phyloP scores from a whole-genome alignment of 2,113 vertebrate species.

The Hypanus sabinus region DNA sequence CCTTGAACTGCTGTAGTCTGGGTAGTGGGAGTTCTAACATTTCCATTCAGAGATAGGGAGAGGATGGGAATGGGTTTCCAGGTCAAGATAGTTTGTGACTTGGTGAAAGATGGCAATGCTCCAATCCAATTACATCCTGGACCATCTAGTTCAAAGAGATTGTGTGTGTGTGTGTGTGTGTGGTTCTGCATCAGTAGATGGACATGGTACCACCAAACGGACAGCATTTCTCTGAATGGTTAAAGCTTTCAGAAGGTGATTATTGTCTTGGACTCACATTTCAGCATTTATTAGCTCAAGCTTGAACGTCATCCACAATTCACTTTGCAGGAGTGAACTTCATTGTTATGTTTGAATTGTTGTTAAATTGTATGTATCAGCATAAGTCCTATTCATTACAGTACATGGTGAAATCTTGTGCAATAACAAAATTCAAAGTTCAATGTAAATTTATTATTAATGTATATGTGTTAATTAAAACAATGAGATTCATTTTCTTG shows the following conservation, averaged over 20 bases:
- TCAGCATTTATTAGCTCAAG: background rate
- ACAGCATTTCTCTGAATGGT: background rate
- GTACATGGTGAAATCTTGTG: background rate
- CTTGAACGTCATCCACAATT: background rate
- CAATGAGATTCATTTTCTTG: too few species aligned
- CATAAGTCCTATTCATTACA: background rate
- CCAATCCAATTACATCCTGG: background rate
- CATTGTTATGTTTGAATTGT: too few species aligned
- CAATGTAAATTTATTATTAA: too few species aligned
- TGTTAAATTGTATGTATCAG: background rate
- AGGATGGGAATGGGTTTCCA: background rate
- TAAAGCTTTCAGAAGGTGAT: background rate
- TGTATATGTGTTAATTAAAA: too few species aligned
- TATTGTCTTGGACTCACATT: too few species aligned
- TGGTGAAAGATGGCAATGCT: background rate
- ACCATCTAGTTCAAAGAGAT: background rate
- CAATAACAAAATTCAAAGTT: background rate
- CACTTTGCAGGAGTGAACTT: too few species aligned
- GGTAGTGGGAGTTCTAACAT: background rate
- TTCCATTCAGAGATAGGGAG: background rate
- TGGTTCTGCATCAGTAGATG: background rate
- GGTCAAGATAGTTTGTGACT: background rate
- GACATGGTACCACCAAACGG: background rate
- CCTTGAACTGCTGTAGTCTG: background rate
- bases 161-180: background rate